phyloP scores from a whole-genome alignment of 2,113 vertebrate genomes.

The Pedetes capensis region DNA sequence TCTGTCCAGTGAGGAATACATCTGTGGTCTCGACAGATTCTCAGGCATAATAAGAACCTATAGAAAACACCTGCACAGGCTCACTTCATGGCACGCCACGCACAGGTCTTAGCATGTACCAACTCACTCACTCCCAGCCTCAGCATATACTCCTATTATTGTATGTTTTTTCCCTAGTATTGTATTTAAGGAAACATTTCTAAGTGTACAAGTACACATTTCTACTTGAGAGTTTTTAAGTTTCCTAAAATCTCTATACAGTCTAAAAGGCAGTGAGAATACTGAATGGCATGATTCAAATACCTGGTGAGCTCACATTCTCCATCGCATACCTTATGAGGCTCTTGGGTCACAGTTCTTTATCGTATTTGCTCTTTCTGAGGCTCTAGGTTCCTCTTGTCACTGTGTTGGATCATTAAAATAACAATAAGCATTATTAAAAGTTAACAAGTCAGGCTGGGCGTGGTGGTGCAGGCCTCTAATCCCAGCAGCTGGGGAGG shows the following conservation, averaged over 20 bases:
- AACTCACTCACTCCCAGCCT: background rate
- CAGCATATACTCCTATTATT: background rate
- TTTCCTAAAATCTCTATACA: background rate
- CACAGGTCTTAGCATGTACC: background rate
- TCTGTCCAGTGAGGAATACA: background rate
- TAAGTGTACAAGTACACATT: background rate
- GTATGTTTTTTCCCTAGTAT: background rate
- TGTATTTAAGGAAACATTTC: background rate
- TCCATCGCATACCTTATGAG: background rate
- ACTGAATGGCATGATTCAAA: background rate
- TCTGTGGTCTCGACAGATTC: background rate
- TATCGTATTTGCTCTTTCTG: background rate
- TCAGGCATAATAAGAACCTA: background rate
- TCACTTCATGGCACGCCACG: fast-evolving
- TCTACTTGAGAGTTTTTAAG: background rate
- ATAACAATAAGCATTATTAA: background rate
- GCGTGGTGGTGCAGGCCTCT: too few species aligned
- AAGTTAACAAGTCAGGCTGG: background rate
- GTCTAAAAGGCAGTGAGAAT: background rate
- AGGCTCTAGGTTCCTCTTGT: background rate
- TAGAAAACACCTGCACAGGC: background rate
- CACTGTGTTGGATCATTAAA: background rate
- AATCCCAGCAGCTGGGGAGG: too few species aligned
- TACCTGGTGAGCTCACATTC: background rate
- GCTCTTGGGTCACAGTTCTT: background rate